These are phyloP conservation scores for Progne subis DNA, from an alignment of 2,113 vertebrate genomes.

Conservation along the genomic window DNA sequence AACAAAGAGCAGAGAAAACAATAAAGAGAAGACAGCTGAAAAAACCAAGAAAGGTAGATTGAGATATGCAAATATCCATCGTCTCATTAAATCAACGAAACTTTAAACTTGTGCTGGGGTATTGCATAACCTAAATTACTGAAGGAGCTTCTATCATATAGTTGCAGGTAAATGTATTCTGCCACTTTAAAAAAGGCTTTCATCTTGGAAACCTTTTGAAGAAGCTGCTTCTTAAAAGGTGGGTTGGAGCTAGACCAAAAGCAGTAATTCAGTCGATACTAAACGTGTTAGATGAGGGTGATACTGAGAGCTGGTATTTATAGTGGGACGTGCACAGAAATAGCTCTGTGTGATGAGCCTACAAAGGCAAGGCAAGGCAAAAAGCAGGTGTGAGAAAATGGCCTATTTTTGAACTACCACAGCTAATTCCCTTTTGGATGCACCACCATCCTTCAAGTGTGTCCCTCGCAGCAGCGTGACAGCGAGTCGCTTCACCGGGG, in stretches of 20 bases:
- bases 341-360: background rate
- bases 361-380: background rate
- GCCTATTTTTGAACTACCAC: background rate
- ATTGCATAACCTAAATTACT: conserved; percentile 57
- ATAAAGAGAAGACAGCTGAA: conserved; percentile 67
- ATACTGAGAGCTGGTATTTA: background rate
- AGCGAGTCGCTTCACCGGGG: background rate
- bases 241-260: conserved; percentile 67
- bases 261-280: conserved; percentile 3
- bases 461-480: background rate
- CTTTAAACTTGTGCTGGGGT: conserved; percentile 18
- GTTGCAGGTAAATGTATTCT: conserved; percentile 73
- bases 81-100: background rate
- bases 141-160: conserved; percentile 67
- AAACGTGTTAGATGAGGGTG: background rate
- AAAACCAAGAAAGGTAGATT: conserved; percentile 80
- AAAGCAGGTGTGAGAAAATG: background rate
- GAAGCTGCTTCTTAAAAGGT: conserved; percentile 72
- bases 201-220: conserved; percentile 74
- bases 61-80: background rate
- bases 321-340: background rate
- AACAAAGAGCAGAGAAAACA: conserved; percentile 69
- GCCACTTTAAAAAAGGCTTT: conserved; percentile 72
- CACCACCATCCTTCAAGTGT: background rate
- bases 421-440: background rate